phyloP scores from a whole-genome alignment of 2,888 invertebrate genomes.

The Nomada flava region DNA sequence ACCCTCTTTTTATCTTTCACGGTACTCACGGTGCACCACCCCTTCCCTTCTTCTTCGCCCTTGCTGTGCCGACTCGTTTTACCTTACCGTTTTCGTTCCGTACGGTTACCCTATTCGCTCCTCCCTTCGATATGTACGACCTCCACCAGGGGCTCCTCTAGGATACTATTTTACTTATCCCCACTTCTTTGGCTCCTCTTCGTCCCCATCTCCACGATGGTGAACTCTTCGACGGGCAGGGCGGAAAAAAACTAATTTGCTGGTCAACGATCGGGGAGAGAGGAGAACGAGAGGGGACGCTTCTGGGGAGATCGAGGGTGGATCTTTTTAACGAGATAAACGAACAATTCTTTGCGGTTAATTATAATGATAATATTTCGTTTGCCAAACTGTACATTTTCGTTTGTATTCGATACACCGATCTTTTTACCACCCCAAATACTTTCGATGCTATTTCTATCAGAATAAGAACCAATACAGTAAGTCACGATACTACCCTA shows the following conservation, averaged over 20 bases:
- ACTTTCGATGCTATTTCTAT: too few species aligned
- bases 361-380: background rate
- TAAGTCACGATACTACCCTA: too few species aligned
- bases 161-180: constrained; percentile 35
- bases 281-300: background rate
- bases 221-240: constrained; percentile 9
- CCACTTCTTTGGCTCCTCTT: constrained; percentile 10
- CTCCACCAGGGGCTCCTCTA: constrained; percentile 1
- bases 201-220: background rate
- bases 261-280: constrained; percentile 16
- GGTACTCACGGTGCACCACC: constrained; percentile 36
- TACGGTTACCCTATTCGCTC: constrained; percentile 40
- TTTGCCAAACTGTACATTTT: background rate
- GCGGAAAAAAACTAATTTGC: constrained; percentile 27
- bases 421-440: too few species aligned
- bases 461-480: too few species aligned
- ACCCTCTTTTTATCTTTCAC: constrained; percentile 50
- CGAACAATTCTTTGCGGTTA: background rate
- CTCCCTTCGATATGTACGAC: constrained; percentile 32
- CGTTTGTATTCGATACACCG: too few species aligned
- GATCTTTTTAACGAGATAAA: constrained; percentile 4
- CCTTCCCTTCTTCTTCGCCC: constrained; percentile 20
- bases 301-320: background rate
- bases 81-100: constrained; percentile 63
- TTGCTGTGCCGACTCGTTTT: constrained; percentile 57